Base-by-base conservation (phyloP, 2,113 vertebrate genomes). In the Stercorarius parasiticus region DNA sequence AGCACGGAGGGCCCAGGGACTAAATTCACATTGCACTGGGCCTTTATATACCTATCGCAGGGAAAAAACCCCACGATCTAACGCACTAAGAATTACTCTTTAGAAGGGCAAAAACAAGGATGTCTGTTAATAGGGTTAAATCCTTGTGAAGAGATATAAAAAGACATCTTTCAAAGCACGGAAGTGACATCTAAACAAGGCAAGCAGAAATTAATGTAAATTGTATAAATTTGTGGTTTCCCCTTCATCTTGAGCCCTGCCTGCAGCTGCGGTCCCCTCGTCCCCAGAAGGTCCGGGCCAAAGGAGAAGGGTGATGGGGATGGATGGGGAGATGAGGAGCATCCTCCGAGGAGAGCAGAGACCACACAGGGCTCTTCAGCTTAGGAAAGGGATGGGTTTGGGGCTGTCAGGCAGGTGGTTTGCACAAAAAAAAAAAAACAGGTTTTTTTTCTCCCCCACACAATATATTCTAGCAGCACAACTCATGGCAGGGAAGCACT, bases 181-280 rank as follows among this genome's bases (percentile, higher is more conserved):
- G 95, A 97, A 95, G 83, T 18, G 52, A 5, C 36, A 82, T 58
- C 87, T 91, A 94, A 96, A 95, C 93, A 93, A 87, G 47, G 40
- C 74, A 25, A 94, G 87, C 19, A 90, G 70, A 91, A 93, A 96
- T 80, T 80, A 76, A 89, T 7, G 58, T 95, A 82, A 95, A 91
- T n/a, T 93, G 95, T 91, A 69, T 93, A 93, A 82, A 80, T 72
- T 10, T 69, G 78, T 61, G 70, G 66, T 56, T 96, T 96, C 84
- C 87, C 82, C 81, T 91, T 79, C 91, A 70, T 81, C 64, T 36
- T 53, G 49, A 86, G 34, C 76, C 59, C 67, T 49, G 92, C 45
- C 45, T 91, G 80, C 95, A 96, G 94, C 93, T 95, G 93, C 0
- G 2, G 47, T 7, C 40, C 49, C 58, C 23, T 76, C 0, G 0